Conservation (phyloP, 2,888 invertebrate genomes). For the Sesamia inferens region DNA sequence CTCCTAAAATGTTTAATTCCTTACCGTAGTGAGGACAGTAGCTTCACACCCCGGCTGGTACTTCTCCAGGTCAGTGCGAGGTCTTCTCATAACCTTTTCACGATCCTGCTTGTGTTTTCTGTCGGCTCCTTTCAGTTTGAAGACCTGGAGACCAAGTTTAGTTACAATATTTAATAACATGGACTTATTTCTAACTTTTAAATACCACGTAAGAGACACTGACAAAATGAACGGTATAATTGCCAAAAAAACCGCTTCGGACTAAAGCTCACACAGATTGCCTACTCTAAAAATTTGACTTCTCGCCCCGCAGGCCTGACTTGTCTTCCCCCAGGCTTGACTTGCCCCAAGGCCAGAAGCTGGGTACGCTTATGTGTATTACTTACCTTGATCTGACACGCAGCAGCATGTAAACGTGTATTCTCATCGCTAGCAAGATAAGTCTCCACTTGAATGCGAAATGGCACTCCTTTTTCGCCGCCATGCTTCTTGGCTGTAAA, state of each 20-base stretch:
- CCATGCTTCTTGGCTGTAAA: conserved; percentile 99
- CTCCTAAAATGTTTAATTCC: conserved; percentile 9
- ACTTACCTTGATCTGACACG: conserved; percentile 97
- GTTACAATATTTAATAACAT: background rate
- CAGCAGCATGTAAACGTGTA: conserved; percentile 96
- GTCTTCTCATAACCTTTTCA: conserved; percentile 97
- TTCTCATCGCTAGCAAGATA: conserved; percentile 89
- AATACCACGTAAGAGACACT: too few species aligned
- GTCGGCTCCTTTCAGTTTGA: conserved; percentile 98
- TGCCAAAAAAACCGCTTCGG: too few species aligned
- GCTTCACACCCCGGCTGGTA: conserved; percentile 99
- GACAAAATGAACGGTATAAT: too few species aligned
- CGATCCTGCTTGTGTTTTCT: conserved; percentile 99
- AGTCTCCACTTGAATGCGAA: conserved; percentile 98
- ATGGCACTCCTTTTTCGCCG: conserved; percentile 99
- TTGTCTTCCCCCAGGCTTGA: too few species aligned
- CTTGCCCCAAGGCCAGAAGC: too few species aligned
- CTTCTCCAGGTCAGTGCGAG: conserved; percentile 95
- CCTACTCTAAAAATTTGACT: too few species aligned
- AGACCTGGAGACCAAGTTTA: conserved; percentile 85
- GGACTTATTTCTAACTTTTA: too few species aligned
- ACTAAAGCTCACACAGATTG: too few species aligned
- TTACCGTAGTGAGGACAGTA: conserved; percentile 97
- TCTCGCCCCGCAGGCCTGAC: too few species aligned
- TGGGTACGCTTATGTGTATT: too few species aligned